These are phyloP conservation scores for Eupleurogrammus muticus DNA, from an alignment of 2,797 vertebrate species.

Conservation along the genomic window DNA sequence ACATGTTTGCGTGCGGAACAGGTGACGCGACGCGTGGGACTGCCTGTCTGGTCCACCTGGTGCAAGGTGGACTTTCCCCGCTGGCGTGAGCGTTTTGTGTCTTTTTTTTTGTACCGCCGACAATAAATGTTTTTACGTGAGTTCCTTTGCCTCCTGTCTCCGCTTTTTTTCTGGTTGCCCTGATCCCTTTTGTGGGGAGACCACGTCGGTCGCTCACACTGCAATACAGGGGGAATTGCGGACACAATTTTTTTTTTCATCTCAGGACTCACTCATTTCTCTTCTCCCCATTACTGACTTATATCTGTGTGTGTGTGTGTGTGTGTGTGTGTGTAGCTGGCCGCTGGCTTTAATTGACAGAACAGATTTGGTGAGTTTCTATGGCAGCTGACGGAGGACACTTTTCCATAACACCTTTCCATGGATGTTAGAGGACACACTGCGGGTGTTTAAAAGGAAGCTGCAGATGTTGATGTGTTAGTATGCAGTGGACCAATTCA, in stretches of 20 bases:
- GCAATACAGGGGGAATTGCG: conserved; percentile 76
- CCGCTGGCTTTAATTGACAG: conserved; percentile 60
- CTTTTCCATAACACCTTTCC: conserved; percentile 21
- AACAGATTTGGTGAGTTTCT: conserved; percentile 28
- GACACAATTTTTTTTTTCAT: conserved; percentile 71
- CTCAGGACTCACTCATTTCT: conserved; percentile 75
- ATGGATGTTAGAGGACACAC: conserved; percentile 25
- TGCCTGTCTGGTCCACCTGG: too few relatives aligned
- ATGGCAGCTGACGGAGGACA: conserved; percentile 39
- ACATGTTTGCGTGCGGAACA: too few relatives aligned
- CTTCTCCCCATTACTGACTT: conserved; percentile 72
- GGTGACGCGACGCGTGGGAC: too few relatives aligned
- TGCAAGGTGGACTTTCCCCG: too few relatives aligned
- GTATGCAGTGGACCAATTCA: conserved; percentile 18
- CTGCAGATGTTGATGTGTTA: conserved; percentile 5
- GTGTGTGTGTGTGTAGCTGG: conserved; percentile 26
- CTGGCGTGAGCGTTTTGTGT: too few relatives aligned
- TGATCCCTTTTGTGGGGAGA: too few relatives aligned
- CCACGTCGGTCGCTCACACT: too few relatives aligned
- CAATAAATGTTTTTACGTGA: too few relatives aligned
- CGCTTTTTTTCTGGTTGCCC: too few relatives aligned
- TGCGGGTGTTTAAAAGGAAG: conserved; percentile 19
- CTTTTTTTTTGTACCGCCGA: too few relatives aligned
- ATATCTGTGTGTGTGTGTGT: conserved; percentile 38
- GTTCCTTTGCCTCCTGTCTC: too few relatives aligned